Evolutionary conservation across 2,797 vertebrate genomes (phyloP), one percentile per base, ranked within the genome.

Genomic region (Hoplostethus atlanticus): DNA sequence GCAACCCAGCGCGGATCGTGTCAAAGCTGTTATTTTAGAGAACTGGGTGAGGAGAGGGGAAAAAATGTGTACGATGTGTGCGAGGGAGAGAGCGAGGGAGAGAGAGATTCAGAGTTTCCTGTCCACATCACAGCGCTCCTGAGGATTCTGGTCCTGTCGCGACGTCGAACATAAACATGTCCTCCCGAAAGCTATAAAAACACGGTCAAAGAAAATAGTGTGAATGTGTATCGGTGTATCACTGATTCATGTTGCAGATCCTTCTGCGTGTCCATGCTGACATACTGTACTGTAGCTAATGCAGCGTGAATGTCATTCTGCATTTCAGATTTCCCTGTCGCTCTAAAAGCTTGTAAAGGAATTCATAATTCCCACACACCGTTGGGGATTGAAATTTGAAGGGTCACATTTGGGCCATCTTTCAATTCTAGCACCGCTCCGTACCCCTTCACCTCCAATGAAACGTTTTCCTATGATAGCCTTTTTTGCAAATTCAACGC

Each of bases 21-120:
- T 92, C 85, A 79, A 84, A 85, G 79, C 79, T 94, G 91, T 94
- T 93, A 82, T 93, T 93, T 92, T 92, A 91, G 84, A 85, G 80
- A 79, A 56, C 71, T 56, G 72, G 70, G 80, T 46, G 80, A 76
- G 81, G 67, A 81, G 80, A 88, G 62, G 76, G 76, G 75, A 76
- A 87, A 72, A 50, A 89, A 81, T 83, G 83, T 79, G 80, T 69
- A 77, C 54, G 36, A 63, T 81, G 83, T 21, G 21, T 21, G 21
- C 85, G 71, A 66, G 81, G 79, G 84, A 78, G 21, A 44, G 40
- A 15, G 17, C 13, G 53, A 6, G 38, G 44, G 57, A 15, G 38
- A 44, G 57, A 60, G 80, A 85, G 81, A 87, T 88, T 85, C 88
- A 88, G 78, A 74, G 85, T 88, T 90, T 91, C 87, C 91, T 87